Percentiles rank a stretch among this genome's conserved stretches.
phyloP scores from a whole-genome alignment of 2,888 invertebrate genomes.

The Muschampia plurimacula region DNA sequence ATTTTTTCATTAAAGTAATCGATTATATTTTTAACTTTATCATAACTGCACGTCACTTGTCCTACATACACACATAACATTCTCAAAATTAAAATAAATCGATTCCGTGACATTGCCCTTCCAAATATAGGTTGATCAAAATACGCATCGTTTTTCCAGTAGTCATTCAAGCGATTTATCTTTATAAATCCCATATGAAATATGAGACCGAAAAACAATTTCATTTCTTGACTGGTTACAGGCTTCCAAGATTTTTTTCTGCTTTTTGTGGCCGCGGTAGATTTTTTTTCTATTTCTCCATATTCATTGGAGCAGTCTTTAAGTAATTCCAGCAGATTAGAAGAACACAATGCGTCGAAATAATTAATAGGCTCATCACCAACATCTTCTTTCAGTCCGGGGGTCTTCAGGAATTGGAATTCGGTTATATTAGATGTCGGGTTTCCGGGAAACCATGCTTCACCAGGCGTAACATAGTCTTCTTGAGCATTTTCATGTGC shows the following conservation, averaged over 20 bases:
- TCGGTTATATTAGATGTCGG: conserved; percentile 20
- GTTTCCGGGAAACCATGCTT: conserved; percentile 32
- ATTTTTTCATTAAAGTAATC: conserved; percentile 41
- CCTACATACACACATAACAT: conserved; percentile 40
- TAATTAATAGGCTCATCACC: conserved; percentile 42
- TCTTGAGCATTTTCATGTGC: conserved; percentile 22
- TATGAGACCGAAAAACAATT: conserved; percentile 26
- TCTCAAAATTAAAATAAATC: conserved; percentile 41
- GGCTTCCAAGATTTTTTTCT: conserved; percentile 34
- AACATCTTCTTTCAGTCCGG: conserved; percentile 43
- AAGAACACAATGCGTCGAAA: conserved; percentile 42
- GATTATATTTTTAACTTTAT: conserved; percentile 42
- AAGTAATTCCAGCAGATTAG: conserved; percentile 38
- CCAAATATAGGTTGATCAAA: conserved; percentile 42
- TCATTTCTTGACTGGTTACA: conserved; percentile 29
- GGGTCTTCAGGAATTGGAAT: conserved; percentile 36
- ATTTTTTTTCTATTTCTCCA: conserved; percentile 29
- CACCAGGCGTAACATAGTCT: conserved; percentile 22
- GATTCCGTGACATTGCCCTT: conserved; percentile 38
- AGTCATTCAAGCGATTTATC: conserved; percentile 40
- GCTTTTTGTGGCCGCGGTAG: conserved; percentile 21
- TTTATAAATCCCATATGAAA: conserved; percentile 35
- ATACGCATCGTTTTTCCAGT: conserved; percentile 40
- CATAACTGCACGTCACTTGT: conserved; percentile 34
- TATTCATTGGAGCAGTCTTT: conserved; percentile 39